Base-by-base conservation (phyloP, 2,113 vertebrate genomes). In the Microtus richardsoni region DNA sequence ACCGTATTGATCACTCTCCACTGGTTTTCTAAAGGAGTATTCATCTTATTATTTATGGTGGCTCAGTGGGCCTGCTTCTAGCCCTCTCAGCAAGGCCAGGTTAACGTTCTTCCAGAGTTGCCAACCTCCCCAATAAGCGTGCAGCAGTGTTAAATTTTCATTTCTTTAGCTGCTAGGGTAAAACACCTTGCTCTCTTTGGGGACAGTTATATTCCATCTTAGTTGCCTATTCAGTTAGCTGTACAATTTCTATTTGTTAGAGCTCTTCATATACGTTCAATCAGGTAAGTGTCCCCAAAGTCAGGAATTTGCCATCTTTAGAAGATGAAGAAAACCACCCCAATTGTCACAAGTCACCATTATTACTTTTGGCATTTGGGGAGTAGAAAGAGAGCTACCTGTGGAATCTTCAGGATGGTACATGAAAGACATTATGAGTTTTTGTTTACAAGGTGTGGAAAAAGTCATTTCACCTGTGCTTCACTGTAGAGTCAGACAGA, bases 41-140 rank as follows among this genome's bases (percentile, higher is more conserved):
- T 3, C 14, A 17, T 17, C 11, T 41, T 73, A 7, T 41, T 21
- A 2, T 24, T 24, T 26, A 11, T 1, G 1, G 17, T n/a, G 60
- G 36, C 66, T 54, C 4, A 28, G 75, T 3, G 1, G 21, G 4
- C 16, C 33, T 7, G n/a, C 14, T 26, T 73, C 66, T 49, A n/a
- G 4, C 17, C 5, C 12, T 54, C 52, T 49, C 33, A 0, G 26
- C 0, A 0, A 64, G 26, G 14, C 49, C 3, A 1, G 7, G 10
- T 30, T 12, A 21, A 2, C 30, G 3, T 54, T 89, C 71, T 64
- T 41, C 73, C 44, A 47, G 9, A 10, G 22, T 0, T 4, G 7
- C 2, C 49, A 30, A 8, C 30, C 54, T 21, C 7, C 60, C 80
- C 52, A 3, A 30, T 22, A 71, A 91, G 36, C 4, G 17, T 1